Percentiles rank a stretch among this genome's conserved stretches.
These are phyloP conservation scores for Takifugu flavidus DNA, from an alignment of 2,113 vertebrate species.

Conservation along the genomic window DNA sequence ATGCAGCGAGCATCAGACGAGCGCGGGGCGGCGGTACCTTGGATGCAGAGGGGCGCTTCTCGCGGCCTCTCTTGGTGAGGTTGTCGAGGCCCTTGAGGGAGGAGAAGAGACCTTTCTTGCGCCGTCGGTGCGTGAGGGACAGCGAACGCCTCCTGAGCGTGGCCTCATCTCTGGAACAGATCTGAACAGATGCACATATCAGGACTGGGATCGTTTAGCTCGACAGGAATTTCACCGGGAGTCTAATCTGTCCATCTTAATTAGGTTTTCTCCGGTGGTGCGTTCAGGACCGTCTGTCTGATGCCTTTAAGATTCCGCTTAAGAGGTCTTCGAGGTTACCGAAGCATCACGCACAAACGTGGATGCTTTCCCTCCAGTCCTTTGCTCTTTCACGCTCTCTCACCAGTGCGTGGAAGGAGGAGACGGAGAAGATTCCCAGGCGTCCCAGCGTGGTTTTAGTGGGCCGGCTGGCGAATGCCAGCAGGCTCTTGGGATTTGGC, in stretches of 20 bases:
- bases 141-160: constrained; percentile 86
- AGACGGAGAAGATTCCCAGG: constrained; percentile 91
- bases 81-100: constrained; percentile 94
- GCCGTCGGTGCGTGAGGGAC: constrained; percentile 79
- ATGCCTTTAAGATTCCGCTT: constrained; percentile 11
- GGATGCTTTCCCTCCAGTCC: too few species aligned
- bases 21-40: constrained; percentile 76
- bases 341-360: constrained; percentile 1
- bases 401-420: constrained; percentile 95
- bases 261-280: constrained; percentile 16
- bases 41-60: constrained; percentile 84
- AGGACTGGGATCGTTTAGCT: constrained; percentile 18
- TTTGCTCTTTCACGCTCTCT: constrained; percentile 46
- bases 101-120: constrained; percentile 89
- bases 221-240: constrained; percentile 1
- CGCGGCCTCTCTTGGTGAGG: constrained; percentile 84
- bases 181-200: constrained; percentile 70
- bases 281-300: neutral
- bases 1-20: neutral
- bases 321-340: constrained; percentile 24
- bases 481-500: constrained; percentile 93
- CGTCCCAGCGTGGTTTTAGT: constrained; percentile 89
- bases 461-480: constrained; percentile 89
- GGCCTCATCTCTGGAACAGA: constrained; percentile 91
- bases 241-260: constrained; percentile 45